Evolutionary conservation across 2,888 invertebrate species (phyloP).

Genomic region (Micropterix aruncella): DNA sequence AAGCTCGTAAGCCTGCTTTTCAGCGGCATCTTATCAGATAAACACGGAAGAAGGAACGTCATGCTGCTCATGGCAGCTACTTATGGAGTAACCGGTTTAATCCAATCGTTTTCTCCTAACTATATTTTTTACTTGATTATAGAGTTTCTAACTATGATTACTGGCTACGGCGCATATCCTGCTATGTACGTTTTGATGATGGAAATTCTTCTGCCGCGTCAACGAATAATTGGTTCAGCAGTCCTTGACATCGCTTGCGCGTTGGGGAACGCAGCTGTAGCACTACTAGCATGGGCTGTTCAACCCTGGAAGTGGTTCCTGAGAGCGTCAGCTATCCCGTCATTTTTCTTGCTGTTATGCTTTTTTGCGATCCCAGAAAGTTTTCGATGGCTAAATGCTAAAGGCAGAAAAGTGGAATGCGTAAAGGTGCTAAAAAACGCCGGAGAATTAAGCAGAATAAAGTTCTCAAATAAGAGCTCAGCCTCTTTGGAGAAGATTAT

Average conservation of each 20-base stretch:
- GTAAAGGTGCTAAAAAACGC: neutral
- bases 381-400: neutral
- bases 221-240: neutral
- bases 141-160: constrained; percentile 16
- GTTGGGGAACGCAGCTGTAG: neutral
- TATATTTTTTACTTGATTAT: constrained; percentile 33
- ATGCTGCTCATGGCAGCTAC: constrained; percentile 29
- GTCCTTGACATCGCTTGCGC: neutral
- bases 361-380: neutral
- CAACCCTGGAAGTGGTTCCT: neutral
- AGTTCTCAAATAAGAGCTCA: neutral
- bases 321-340: neutral
- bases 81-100: constrained; percentile 31
- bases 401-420: neutral
- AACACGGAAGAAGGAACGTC: constrained; percentile 29
- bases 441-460: too few species aligned
- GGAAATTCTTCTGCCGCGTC: neutral
- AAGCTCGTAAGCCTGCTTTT: constrained; percentile 43
- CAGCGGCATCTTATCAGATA: constrained; percentile 44
- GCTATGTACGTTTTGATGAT: neutral
- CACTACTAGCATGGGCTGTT: neutral
- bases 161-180: neutral
- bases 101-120: constrained; percentile 32
- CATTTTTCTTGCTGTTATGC: neutral
- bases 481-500: neutral